phyloP scores from a whole-genome alignment of 2,113 vertebrate species.

The Eurystomus gularis region DNA sequence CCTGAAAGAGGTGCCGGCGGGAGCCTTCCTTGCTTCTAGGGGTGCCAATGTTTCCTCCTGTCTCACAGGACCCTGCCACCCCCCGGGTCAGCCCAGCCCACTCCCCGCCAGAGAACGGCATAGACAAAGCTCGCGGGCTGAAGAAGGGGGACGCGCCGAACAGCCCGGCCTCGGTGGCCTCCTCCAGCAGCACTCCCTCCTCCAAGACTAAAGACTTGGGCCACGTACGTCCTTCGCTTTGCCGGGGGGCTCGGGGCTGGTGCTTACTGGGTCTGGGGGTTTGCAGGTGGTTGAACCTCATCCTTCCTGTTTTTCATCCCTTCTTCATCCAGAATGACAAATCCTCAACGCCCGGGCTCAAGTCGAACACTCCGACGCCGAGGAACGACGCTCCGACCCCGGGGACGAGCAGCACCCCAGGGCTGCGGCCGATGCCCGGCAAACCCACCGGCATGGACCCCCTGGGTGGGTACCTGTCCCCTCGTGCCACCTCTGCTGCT shows the following conservation, averaged over 20 bases:
- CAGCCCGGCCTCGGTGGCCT: conserved; percentile 93
- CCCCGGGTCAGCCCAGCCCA: conserved; percentile 91
- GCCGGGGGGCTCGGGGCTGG: too few species aligned
- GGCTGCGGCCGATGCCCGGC: conserved; percentile 89
- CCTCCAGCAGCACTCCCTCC: conserved; percentile 96
- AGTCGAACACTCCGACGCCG: conserved; percentile 94
- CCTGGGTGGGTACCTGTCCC: conserved; percentile 51
- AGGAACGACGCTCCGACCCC: conserved; percentile 92
- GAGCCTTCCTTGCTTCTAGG: rapidly evolving
- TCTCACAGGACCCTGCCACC: conserved; percentile 85
- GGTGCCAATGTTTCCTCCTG: neutral
- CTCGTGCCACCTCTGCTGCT: rapidly evolving
- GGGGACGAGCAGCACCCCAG: conserved; percentile 93
- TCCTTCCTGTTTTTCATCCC: neutral
- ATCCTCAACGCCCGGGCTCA: conserved; percentile 93
- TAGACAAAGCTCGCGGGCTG: conserved; percentile 88
- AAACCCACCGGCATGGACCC: conserved; percentile 92
- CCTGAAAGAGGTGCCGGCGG: neutral
- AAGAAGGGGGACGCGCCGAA: conserved; percentile 91
- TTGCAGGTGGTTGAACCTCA: neutral
- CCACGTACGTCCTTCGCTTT: conserved; percentile 75
- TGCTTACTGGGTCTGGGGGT: neutral
- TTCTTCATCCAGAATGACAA: conserved; percentile 88
- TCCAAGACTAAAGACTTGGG: conserved; percentile 96
- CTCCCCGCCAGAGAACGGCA: conserved; percentile 91